Conservation (phyloP, 2,888 invertebrate genomes). For the Herminia tarsipennalis region DNA sequence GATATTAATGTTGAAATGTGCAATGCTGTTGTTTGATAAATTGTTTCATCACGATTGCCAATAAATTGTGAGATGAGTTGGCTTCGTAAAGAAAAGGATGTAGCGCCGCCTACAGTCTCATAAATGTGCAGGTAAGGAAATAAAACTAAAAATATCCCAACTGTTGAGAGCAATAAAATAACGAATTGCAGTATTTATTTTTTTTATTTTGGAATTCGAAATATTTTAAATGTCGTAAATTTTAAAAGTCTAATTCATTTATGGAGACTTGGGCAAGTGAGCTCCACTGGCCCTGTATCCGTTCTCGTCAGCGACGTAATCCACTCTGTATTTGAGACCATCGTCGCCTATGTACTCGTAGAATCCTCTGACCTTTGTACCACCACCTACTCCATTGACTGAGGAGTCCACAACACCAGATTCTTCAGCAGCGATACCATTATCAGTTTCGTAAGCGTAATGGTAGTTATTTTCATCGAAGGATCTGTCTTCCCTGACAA, state of each 20-base stretch:
- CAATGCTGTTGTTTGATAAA: conserved; percentile 12
- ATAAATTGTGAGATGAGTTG: conserved; percentile 17
- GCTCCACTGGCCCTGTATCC: conserved; percentile 85
- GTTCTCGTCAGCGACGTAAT: conserved; percentile 87
- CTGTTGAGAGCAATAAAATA: conserved; percentile 26
- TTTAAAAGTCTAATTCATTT: conserved; percentile 22
- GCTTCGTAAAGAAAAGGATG: conserved; percentile 18
- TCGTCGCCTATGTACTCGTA: conserved; percentile 89
- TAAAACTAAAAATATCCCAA: conserved; percentile 35
- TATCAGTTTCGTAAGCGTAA: conserved; percentile 87
- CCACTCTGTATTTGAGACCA: conserved; percentile 84
- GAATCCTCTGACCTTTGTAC: conserved; percentile 87
- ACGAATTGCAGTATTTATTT: conserved; percentile 14
- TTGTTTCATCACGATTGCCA: conserved; percentile 10
- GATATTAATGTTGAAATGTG: neutral
- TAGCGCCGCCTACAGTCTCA: conserved; percentile 27
- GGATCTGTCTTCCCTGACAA: conserved; percentile 82
- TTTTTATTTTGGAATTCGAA: conserved; percentile 29
- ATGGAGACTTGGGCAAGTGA: conserved; percentile 70
- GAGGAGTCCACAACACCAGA: conserved; percentile 85
- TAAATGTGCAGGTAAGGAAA: conserved; percentile 41
- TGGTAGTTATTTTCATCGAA: conserved; percentile 84
- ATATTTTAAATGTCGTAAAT: conserved; percentile 23
- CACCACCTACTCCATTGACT: conserved; percentile 73
- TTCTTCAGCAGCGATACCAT: conserved; percentile 88